Percentiles rank a stretch among this genome's conserved stretches.
Conservation (phyloP, 2,797 vertebrate species). For the Amniataba percoides region DNA sequence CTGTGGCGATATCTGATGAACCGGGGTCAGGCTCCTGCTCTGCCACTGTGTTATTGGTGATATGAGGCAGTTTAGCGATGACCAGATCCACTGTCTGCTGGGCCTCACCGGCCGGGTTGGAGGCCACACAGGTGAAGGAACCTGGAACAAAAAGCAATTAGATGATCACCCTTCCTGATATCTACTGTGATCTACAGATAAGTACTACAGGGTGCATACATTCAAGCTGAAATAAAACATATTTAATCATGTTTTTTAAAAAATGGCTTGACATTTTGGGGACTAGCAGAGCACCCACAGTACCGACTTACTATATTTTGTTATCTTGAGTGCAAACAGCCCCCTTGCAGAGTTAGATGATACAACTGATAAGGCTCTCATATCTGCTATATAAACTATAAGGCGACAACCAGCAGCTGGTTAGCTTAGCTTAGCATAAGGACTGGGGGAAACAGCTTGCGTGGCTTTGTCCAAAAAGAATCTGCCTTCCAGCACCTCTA, state of each 20-base stretch:
- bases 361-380: background rate
- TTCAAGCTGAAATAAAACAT: background rate
- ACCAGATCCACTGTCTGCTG: conserved; percentile 93
- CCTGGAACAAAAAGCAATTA: conserved; percentile 77
- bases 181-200: background rate
- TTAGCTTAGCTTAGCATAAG: conserved; percentile 23
- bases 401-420: background rate
- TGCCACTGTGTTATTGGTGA: conserved; percentile 93
- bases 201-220: background rate
- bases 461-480: background rate
- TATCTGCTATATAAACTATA: background rate
- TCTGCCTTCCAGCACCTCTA: background rate
- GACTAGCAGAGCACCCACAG: background rate
- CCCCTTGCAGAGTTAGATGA: background rate
- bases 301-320: background rate
- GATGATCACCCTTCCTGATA: conserved; percentile 3
- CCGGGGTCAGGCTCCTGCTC: conserved; percentile 95
- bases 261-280: background rate
- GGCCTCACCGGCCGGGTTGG: conserved; percentile 97
- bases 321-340: conserved; percentile 1
- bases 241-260: background rate
- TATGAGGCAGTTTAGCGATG: conserved; percentile 96
- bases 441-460: background rate
- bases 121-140: conserved; percentile 96
- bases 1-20: conserved; percentile 97